Evolutionary conservation across 1,140 invertebrate species (phyloP).

Genomic region (Sesamia nonagrioides): DNA sequence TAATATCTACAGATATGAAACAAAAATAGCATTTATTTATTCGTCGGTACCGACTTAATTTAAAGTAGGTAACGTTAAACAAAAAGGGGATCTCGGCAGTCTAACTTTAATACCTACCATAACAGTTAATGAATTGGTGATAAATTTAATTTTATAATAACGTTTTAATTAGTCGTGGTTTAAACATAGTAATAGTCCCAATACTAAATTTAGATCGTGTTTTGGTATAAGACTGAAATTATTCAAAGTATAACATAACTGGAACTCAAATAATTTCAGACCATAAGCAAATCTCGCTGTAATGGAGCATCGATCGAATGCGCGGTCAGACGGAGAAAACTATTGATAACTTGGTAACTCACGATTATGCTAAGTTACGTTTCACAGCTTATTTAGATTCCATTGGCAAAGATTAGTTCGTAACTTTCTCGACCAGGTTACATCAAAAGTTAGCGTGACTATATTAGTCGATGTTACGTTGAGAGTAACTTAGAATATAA

Average conservation of each 20-base stretch:
- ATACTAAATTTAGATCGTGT: too few relatives aligned
- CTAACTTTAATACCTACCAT: too few relatives aligned
- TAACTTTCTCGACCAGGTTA: background rate
- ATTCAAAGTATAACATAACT: background rate
- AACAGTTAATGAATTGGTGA: too few relatives aligned
- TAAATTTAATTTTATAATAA: too few relatives aligned
- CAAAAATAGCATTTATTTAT: too few relatives aligned
- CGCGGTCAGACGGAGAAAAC: conserved; percentile 13
- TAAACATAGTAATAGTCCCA: too few relatives aligned
- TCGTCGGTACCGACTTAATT: too few relatives aligned
- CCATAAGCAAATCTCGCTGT: background rate
- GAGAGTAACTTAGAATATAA: too few relatives aligned
- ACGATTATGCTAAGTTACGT: background rate
- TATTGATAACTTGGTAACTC: conserved; percentile 1
- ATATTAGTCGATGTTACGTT: background rate
- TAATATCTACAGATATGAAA: too few relatives aligned
- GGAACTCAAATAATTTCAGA: conserved; percentile 6
- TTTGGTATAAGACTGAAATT: background rate
- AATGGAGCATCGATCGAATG: conserved; percentile 10
- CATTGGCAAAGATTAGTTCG: background rate
- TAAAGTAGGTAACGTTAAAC: too few relatives aligned
- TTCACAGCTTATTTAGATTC: background rate
- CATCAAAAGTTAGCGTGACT: background rate
- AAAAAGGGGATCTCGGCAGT: too few relatives aligned
- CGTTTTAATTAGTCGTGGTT: too few relatives aligned